Percentiles rank a stretch among this genome's conserved stretches.
Evolutionary conservation across 1,140 invertebrate species (phyloP).

Genomic region (Neodiprion virginianus): DNA sequence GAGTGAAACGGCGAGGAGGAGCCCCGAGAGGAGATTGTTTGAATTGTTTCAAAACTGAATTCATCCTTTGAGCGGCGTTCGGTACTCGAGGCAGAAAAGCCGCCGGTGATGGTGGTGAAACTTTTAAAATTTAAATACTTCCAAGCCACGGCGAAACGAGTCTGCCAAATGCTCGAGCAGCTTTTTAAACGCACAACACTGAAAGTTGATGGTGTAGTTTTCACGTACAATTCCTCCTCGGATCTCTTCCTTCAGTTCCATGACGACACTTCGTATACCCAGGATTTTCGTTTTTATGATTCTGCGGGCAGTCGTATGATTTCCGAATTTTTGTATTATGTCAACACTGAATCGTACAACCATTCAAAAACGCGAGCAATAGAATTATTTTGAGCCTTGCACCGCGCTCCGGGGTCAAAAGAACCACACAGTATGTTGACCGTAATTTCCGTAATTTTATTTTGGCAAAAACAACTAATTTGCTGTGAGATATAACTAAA

Average conservation of each 20-base stretch:
- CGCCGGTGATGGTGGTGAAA: neutral
- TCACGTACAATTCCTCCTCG: neutral
- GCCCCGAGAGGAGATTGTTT: neutral
- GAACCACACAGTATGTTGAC: too few relatives aligned
- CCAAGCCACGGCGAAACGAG: neutral
- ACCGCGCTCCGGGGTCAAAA: too few relatives aligned
- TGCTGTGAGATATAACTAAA: too few relatives aligned
- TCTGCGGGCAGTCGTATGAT: too few relatives aligned
- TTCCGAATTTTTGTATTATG: too few relatives aligned
- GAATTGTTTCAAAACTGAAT: conserved; percentile 7
- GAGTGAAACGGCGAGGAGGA: neutral
- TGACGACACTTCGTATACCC: too few relatives aligned
- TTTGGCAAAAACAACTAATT: too few relatives aligned
- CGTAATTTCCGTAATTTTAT: too few relatives aligned
- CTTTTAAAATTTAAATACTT: conserved; percentile 5
- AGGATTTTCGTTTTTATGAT: too few relatives aligned
- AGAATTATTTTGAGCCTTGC: too few relatives aligned
- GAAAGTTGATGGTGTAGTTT: neutral
- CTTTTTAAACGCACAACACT: neutral
- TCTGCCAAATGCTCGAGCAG: neutral
- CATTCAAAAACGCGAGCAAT: too few relatives aligned
- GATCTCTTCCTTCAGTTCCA: neutral
- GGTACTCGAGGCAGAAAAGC: conserved; percentile 1
- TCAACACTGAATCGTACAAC: too few relatives aligned
- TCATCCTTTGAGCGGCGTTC: conserved; percentile 4